Evolutionary conservation across 1,140 invertebrate genomes (phyloP), one percentile per base, ranked within the genome.

Genomic region (Pinna nobilis): DNA sequence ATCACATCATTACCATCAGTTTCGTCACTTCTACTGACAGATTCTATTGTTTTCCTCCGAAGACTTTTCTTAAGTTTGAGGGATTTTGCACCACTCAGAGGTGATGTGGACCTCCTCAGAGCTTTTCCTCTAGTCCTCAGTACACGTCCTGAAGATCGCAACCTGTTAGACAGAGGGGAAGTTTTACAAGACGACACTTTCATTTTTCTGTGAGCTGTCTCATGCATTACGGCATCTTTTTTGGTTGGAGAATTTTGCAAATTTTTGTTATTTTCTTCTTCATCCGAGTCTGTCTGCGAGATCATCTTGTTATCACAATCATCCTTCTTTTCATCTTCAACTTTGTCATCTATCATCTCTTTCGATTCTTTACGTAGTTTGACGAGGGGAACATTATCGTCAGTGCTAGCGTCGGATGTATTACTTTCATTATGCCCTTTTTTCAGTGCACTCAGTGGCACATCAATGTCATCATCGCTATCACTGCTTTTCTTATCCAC

Each of bases 131-230:
- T 39, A 33, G 55, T 68, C 35, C 71, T 67, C n/a, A 74, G 39
- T 1, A 44, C 55, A 33, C 47, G 32, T 3, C 59, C 57, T 11
- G 64, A 74, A 1, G 71, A 74, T 39, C 65, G 37, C 33, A 74
- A 28, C 33, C 57, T 61, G 3, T 67, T 44, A 15, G 71, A 74
- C 47, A 68, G 47, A 11, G 71, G 71, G n/a, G 71, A 74, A 35
- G 55, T 51, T 50, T 60, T 73, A 15, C 30, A 44, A 1, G 47
- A 32, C 47, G 23, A n/a, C 4, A 39, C 18, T 18, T 60, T 70
- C 33, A 25, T 25, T 28, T 35, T 59, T 13, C 20, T 39, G 20
- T 57, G 28, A 7, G 28, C 3, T 39, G 28, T 41, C 18, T 30
- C 25, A 13, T 50, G 57, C 33, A n/a, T 11, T 20, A 60, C 39